phyloP scores from a whole-genome alignment of 2,888 invertebrate genomes.

The Brachyptera putata region DNA sequence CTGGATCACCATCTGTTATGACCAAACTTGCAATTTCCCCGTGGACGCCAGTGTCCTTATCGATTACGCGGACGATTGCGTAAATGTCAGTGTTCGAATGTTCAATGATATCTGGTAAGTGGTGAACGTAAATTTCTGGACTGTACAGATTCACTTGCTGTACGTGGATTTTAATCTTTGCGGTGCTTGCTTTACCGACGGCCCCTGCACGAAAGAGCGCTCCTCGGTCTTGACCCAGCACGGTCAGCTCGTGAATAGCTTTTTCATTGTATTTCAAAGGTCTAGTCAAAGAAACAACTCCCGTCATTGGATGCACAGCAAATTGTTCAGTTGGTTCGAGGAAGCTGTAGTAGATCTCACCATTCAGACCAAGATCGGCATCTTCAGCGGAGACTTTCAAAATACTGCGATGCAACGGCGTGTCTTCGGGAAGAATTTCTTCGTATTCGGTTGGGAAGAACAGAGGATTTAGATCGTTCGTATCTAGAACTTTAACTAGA shows the following conservation, averaged over 20 bases:
- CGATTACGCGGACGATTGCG: constrained; percentile 81
- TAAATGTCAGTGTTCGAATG: constrained; percentile 80
- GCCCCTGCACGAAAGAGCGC: constrained; percentile 51
- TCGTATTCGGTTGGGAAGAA: constrained; percentile 89
- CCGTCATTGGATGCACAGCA: constrained; percentile 89
- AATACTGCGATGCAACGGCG: constrained; percentile 76
- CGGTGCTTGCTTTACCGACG: constrained; percentile 62
- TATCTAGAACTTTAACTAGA: constrained; percentile 70
- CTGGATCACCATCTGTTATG: constrained; percentile 85
- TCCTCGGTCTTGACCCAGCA: constrained; percentile 84
- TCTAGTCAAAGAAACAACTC: constrained; percentile 78
- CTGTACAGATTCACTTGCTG: constrained; percentile 79
- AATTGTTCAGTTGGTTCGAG: constrained; percentile 76
- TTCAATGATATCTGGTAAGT: constrained; percentile 75
- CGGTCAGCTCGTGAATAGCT: constrained; percentile 66
- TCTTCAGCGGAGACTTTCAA: constrained; percentile 83
- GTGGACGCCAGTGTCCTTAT: constrained; percentile 78
- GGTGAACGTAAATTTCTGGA: constrained; percentile 77
- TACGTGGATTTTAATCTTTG: constrained; percentile 71
- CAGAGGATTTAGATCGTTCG: constrained; percentile 88
- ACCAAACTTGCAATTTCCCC: constrained; percentile 78
- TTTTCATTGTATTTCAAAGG: constrained; percentile 68
- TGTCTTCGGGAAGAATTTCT: constrained; percentile 82
- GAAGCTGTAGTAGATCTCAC: constrained; percentile 95
- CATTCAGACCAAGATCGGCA: constrained; percentile 92